Conservation (phyloP, 2,113 vertebrate genomes). For the Hippotragus niger region DNA sequence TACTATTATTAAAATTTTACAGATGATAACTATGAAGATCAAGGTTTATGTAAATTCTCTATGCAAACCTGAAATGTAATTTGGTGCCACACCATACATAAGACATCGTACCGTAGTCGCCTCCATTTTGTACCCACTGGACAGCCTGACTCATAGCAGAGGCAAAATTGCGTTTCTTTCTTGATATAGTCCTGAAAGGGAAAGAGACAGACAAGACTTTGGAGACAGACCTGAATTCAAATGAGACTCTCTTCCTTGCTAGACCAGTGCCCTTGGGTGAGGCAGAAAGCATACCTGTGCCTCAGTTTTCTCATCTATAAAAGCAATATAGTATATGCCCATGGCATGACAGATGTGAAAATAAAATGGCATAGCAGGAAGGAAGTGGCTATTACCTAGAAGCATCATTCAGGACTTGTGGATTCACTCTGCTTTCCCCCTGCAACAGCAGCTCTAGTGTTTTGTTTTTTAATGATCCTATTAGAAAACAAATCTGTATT, state of each 20-base stretch:
- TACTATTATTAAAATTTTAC: background rate
- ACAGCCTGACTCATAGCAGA: fast-evolving
- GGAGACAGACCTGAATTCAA: background rate
- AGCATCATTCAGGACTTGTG: background rate
- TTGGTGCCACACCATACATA: background rate
- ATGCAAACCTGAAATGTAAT: background rate
- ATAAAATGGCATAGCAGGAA: background rate
- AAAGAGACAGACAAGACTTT: background rate
- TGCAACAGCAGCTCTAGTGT: background rate
- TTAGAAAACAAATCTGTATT: background rate
- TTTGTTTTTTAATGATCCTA: background rate
- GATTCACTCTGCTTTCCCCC: background rate
- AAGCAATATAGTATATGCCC: background rate
- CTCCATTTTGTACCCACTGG: fast-evolving
- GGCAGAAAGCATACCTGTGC: background rate
- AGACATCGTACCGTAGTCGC: background rate
- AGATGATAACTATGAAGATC: background rate
- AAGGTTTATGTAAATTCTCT: background rate
- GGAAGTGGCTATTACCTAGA: background rate
- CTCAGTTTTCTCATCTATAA: background rate
- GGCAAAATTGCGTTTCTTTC: background rate
- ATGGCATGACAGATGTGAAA: background rate
- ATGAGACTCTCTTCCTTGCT: background rate
- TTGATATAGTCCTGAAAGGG: background rate
- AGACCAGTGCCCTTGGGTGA: background rate